A percentile compares a stretch with the other conserved stretches of the same genome.
These are phyloP conservation scores for Notarius quadriscutis DNA, from an alignment of 2,113 vertebrate genomes.

Conservation along the genomic window DNA sequence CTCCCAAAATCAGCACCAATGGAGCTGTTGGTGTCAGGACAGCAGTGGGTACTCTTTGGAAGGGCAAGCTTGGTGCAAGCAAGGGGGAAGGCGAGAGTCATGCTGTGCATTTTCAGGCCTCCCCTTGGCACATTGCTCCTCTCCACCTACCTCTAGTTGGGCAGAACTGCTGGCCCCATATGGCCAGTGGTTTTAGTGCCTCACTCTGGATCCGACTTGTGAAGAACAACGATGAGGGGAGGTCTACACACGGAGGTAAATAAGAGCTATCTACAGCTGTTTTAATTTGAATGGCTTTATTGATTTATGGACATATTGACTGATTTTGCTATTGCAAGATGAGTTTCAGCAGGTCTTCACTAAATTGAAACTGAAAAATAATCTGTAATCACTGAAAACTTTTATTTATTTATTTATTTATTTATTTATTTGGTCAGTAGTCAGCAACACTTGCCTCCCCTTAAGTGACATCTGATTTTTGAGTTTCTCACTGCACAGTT, in stretches of 20 bases:
- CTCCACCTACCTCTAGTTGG: constrained; percentile 89
- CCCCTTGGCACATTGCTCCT: constrained; percentile 91
- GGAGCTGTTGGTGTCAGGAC: constrained; percentile 60
- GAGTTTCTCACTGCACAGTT: neutral
- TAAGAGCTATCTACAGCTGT: constrained; percentile 2
- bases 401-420: no score
- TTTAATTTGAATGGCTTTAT: neutral
- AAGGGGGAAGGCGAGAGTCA: constrained; percentile 66
- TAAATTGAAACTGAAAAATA: neutral
- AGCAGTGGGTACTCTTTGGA: constrained; percentile 65
- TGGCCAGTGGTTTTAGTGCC: constrained; percentile 91
- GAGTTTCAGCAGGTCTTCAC: neutral
- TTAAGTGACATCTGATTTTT: neutral
- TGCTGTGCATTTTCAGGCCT: constrained; percentile 73
- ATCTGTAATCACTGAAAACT: neutral
- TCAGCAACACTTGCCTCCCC: neutral
- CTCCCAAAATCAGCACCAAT: constrained; percentile 57
- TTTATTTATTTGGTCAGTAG: no score
- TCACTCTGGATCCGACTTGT: constrained; percentile 84
- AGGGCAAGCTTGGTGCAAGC: constrained; percentile 72
- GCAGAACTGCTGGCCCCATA: constrained; percentile 97
- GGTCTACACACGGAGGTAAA: constrained; percentile 66
- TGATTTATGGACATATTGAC: neutral
- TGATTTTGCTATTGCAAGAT: neutral
- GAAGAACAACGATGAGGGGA: constrained; percentile 62